Evolutionary conservation across 2,797 vertebrate species (phyloP).

Genomic region (Lepilemur ruficaudatus): DNA sequence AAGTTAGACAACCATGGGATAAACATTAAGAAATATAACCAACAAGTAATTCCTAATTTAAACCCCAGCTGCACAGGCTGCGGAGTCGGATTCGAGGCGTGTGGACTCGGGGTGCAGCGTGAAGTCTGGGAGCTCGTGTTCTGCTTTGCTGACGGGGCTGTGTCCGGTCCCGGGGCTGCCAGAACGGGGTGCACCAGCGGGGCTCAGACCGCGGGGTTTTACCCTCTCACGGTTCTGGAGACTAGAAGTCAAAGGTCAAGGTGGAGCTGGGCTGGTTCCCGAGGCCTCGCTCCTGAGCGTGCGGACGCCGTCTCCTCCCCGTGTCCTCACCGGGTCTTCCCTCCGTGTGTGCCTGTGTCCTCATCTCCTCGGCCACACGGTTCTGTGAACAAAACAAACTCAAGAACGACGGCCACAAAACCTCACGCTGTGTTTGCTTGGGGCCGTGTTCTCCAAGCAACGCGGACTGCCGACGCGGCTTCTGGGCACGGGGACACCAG

Average conservation of each 20-base stretch:
- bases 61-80: no score
- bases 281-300: background rate
- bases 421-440: background rate
- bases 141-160: background rate
- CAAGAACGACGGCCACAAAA: background rate
- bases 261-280: no score
- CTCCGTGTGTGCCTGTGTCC: background rate
- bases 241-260: no score
- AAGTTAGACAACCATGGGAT: no score
- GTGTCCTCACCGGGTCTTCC: background rate
- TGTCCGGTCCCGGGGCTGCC: background rate
- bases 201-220: background rate
- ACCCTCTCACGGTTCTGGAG: background rate
- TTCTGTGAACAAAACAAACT: background rate
- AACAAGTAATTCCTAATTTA: no score
- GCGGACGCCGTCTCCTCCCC: background rate
- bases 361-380: background rate
- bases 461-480: background rate
- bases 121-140: no score
- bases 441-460: background rate
- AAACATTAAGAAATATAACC: fast-evolving
- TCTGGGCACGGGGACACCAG: background rate
- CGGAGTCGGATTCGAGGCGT: no score
- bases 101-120: no score
- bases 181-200: no score